A percentile compares a stretch with the other conserved stretches of the same genome.
These are phyloP conservation scores for Pecten maximus DNA, from an alignment of 2,888 invertebrate genomes.

Conservation along the genomic window DNA sequence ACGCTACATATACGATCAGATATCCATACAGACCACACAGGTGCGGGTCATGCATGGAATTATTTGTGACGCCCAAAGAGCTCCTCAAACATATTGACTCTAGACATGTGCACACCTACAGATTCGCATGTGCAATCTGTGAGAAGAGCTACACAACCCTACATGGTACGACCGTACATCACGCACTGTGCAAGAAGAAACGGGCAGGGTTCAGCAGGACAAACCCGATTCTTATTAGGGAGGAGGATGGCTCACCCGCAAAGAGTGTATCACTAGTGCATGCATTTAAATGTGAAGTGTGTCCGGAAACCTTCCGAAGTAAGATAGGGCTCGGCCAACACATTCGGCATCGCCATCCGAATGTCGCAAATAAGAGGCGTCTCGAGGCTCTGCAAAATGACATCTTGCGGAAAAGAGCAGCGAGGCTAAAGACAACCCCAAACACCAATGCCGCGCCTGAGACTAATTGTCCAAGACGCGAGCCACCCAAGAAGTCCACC, in stretches of 20 bases:
- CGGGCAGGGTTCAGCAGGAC: background rate
- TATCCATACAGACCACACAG: too few relatives aligned
- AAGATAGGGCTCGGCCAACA: slow-evolving; percentile 40
- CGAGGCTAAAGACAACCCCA: background rate
- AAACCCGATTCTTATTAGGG: background rate
- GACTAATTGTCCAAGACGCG: background rate
- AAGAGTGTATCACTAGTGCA: background rate
- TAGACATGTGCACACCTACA: background rate
- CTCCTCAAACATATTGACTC: slow-evolving; percentile 6
- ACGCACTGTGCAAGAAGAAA: slow-evolving; percentile 23
- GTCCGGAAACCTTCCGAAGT: background rate
- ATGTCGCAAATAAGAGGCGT: slow-evolving; percentile 38
- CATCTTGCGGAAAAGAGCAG: slow-evolving; percentile 1
- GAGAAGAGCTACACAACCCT: background rate
- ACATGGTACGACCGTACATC: slow-evolving; percentile 30
- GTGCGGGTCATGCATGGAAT: too few relatives aligned
- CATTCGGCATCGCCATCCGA: slow-evolving; percentile 41
- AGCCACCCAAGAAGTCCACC: background rate
- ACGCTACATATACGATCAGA: too few relatives aligned
- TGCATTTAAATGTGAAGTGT: slow-evolving; percentile 20
- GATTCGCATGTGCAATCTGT: slow-evolving; percentile 36
- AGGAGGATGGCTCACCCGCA: background rate
- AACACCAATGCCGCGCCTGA: background rate
- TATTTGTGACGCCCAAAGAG: background rate
- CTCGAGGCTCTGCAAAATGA: background rate